Evolutionary conservation across 35 echinoderm and acorn worm species (phyloP).

Genomic region (Apostichopus parvimensis): DNA sequence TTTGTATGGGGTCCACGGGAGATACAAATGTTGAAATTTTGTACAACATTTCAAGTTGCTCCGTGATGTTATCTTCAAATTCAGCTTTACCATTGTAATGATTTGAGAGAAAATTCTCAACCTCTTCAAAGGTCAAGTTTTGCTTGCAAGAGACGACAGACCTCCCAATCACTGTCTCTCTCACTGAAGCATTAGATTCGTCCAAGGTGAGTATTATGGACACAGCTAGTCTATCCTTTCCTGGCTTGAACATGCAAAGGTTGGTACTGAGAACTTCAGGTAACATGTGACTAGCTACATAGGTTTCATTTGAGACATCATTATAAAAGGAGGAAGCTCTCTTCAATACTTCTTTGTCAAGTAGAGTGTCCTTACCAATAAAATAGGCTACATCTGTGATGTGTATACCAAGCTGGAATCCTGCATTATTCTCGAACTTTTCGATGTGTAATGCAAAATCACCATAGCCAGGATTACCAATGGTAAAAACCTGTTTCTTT

Average conservation of each 20-base stretch:
- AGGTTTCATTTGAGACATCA: background rate
- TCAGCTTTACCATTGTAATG: background rate
- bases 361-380: conserved; percentile 20
- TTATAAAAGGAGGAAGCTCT: conserved; percentile 75
- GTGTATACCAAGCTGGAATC: conserved; percentile 72
- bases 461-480: conserved; percentile 59
- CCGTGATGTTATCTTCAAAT: background rate
- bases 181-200: background rate
- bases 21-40: background rate
- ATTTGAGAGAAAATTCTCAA: conserved; percentile 50
- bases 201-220: conserved; percentile 26
- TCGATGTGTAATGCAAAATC: conserved; percentile 75
- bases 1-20: background rate
- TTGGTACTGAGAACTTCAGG: conserved; percentile 53
- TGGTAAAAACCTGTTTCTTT: conserved; percentile 66
- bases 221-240: conserved; percentile 18
- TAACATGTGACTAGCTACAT: conserved; percentile 77
- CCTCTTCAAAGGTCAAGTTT: conserved; percentile 47
- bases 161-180: background rate
- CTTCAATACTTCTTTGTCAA: conserved; percentile 68
- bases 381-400: conserved; percentile 91
- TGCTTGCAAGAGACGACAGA: background rate
- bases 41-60: conserved; percentile 6
- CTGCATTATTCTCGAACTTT: background rate
- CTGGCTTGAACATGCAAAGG: conserved; percentile 64